These are phyloP conservation scores for Tenthredo notha DNA, from an alignment of 2,888 invertebrate genomes.

Conservation along the genomic window DNA sequence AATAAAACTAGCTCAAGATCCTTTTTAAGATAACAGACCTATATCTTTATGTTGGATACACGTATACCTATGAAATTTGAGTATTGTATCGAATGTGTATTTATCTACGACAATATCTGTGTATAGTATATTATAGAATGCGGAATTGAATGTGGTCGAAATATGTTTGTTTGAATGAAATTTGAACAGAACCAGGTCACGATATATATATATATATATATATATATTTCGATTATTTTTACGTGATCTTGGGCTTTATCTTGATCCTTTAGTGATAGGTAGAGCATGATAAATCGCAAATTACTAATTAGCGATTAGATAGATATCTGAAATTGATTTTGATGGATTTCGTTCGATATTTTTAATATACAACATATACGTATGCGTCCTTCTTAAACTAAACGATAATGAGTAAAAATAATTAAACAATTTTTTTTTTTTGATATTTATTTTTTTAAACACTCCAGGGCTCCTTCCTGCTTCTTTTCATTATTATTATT, in stretches of 20 bases:
- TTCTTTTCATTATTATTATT: background rate
- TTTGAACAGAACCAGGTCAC: background rate
- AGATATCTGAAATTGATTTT: background rate
- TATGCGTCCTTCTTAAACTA: background rate
- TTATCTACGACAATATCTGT: background rate
- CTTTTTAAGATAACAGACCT: background rate
- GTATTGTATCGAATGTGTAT: background rate
- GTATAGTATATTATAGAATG: background rate
- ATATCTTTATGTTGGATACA: no score
- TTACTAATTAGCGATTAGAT: background rate
- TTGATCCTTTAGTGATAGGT: background rate
- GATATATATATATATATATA: background rate
- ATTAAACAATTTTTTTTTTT: background rate
- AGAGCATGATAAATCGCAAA: constrained; percentile 7
- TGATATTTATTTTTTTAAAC: no score
- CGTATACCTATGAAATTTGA: background rate
- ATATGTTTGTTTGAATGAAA: background rate
- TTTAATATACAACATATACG: background rate
- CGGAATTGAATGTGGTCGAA: background rate
- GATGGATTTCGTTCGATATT: background rate
- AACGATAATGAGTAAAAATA: background rate
- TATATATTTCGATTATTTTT: background rate
- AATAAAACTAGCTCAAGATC: background rate
- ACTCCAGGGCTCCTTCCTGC: background rate
- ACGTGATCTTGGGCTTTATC: constrained; percentile 11